Evolutionary conservation across 2,888 invertebrate species (phyloP).

Genomic region (Leptopilina drosophilae): DNA sequence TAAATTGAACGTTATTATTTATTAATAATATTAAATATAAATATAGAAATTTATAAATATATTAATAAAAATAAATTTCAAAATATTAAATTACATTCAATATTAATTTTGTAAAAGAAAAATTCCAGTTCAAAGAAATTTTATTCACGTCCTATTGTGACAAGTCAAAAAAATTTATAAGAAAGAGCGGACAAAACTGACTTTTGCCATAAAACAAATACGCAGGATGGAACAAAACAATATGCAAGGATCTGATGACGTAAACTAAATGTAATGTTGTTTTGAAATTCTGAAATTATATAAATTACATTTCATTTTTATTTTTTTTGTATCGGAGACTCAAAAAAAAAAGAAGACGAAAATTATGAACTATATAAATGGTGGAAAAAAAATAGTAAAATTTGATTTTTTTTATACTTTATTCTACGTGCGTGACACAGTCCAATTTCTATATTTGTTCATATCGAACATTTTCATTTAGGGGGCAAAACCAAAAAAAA

Average conservation of each 20-base stretch:
- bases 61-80: too few relatives aligned
- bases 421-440: constrained; percentile 21
- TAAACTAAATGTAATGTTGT: constrained; percentile 22
- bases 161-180: background rate
- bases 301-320: background rate
- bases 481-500: background rate
- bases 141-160: background rate
- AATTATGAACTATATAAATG: background rate
- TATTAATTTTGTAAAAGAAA: too few relatives aligned
- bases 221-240: constrained; percentile 37
- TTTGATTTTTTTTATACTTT: background rate
- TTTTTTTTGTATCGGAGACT: background rate
- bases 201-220: constrained; percentile 24
- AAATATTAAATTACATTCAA: too few relatives aligned
- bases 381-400: too few relatives aligned
- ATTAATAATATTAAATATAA: too few relatives aligned
- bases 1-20: too few relatives aligned
- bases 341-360: background rate
- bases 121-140: background rate
- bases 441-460: constrained; percentile 7
- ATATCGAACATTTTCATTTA: background rate
- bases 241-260: constrained; percentile 38
- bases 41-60: too few relatives aligned
- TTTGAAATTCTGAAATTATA: background rate
- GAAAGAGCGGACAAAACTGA: constrained; percentile 39